phyloP scores from a whole-genome alignment of 1,140 invertebrate genomes.

The Lepidurus couesii region DNA sequence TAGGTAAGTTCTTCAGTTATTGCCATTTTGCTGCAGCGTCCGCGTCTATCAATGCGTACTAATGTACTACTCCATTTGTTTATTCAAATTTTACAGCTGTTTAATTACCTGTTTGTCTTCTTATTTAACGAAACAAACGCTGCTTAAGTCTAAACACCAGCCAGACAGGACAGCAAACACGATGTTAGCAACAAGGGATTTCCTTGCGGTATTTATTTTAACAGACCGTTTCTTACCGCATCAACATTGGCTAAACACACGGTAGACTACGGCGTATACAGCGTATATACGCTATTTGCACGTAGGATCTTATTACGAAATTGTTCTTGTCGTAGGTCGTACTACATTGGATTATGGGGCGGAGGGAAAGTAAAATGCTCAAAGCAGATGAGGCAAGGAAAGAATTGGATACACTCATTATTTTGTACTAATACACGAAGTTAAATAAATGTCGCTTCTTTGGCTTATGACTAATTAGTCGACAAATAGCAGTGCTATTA shows the following conservation, averaged over 20 bases:
- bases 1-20: slow-evolving; percentile 23
- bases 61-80: neutral
- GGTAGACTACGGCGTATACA: neutral
- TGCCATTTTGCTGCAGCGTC: neutral
- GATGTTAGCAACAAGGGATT: neutral
- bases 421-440: too few relatives aligned
- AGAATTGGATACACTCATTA: too few relatives aligned
- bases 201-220: neutral
- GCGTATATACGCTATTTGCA: too few relatives aligned
- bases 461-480: too few relatives aligned
- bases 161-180: neutral
- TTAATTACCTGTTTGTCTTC: neutral
- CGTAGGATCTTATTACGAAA: too few relatives aligned
- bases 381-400: too few relatives aligned
- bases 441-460: too few relatives aligned
- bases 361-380: too few relatives aligned
- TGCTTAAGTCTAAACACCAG: neutral
- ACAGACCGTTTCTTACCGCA: neutral
- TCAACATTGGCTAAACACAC: neutral
- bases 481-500: too few relatives aligned
- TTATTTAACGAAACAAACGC: neutral
- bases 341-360: too few relatives aligned
- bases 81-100: neutral
- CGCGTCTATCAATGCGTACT: neutral
- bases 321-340: too few relatives aligned